Evolutionary conservation across 2,113 vertebrate genomes (phyloP).

Genomic region (Tichodroma muraria): DNA sequence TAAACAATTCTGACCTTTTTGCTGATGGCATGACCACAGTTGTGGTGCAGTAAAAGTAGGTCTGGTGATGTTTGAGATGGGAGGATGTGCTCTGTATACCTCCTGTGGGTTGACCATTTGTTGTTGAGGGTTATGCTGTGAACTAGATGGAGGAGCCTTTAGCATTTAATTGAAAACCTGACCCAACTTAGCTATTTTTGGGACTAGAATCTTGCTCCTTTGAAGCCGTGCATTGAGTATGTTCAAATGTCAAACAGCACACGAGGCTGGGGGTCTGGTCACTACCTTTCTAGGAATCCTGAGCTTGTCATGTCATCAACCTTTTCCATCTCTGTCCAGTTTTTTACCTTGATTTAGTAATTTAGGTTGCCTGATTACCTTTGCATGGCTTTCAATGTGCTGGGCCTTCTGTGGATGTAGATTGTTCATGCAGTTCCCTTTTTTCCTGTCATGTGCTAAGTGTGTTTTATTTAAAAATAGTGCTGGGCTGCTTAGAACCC

Average conservation of each 20-base stretch:
- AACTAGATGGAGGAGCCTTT: neutral
- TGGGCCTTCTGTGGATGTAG: neutral
- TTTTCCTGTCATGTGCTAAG: neutral
- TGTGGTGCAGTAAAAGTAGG: neutral
- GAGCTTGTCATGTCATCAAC: neutral
- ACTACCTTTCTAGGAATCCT: neutral
- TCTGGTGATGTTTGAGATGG: neutral
- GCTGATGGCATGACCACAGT: accelerated
- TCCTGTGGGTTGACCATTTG: neutral
- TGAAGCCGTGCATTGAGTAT: neutral
- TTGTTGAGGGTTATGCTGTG: neutral
- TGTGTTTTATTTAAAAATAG: neutral
- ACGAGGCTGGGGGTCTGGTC: neutral
- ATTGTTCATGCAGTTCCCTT: neutral
- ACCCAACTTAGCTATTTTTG: neutral
- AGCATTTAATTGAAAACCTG: neutral
- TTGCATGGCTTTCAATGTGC: neutral
- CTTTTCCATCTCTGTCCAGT: neutral
- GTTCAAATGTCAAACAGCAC: neutral
- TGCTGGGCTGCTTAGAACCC: neutral
- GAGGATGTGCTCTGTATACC: neutral
- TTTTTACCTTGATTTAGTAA: neutral
- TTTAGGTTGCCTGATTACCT: neutral
- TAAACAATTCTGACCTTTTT: neutral
- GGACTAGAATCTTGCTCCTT: neutral